Percentiles rank a stretch among this genome's conserved stretches.
These are phyloP conservation scores for Illadopsis cleaveri DNA, from an alignment of 2,113 vertebrate species.

Conservation along the genomic window DNA sequence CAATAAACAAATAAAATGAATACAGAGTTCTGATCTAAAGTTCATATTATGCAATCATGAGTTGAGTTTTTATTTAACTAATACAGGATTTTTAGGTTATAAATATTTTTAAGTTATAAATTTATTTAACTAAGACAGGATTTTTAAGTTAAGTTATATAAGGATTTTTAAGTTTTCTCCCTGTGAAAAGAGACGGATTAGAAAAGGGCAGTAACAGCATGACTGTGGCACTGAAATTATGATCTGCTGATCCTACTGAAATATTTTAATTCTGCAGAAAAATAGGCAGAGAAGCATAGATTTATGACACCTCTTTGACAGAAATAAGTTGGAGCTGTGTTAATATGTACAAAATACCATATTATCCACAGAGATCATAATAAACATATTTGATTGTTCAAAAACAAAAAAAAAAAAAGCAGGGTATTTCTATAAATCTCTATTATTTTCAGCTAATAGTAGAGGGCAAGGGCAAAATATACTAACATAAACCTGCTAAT, in stretches of 20 bases:
- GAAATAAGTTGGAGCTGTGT: slow-evolving; percentile 10
- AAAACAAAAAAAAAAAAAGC: background rate
- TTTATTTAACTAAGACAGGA: background rate
- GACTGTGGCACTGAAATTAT: background rate
- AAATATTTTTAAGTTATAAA: background rate
- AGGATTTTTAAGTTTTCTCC: background rate
- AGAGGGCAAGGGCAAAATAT: background rate
- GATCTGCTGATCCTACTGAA: background rate
- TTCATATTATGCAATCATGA: background rate
- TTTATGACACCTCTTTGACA: background rate
- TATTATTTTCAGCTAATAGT: background rate
- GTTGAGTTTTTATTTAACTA: background rate
- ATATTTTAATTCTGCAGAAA: slow-evolving; percentile 3
- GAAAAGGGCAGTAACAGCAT: background rate
- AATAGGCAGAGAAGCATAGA: background rate
- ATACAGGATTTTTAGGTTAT: background rate
- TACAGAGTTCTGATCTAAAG: background rate
- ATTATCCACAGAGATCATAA: background rate
- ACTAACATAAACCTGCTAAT: background rate
- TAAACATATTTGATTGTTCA: background rate
- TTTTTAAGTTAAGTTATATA: background rate
- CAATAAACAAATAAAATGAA: background rate
- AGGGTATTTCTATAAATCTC: background rate
- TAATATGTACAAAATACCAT: background rate
- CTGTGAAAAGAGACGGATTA: background rate